Percentiles rank a stretch among this genome's conserved stretches.
Evolutionary conservation across 2,888 invertebrate species (phyloP).

Genomic region (Brenthis daphne): DNA sequence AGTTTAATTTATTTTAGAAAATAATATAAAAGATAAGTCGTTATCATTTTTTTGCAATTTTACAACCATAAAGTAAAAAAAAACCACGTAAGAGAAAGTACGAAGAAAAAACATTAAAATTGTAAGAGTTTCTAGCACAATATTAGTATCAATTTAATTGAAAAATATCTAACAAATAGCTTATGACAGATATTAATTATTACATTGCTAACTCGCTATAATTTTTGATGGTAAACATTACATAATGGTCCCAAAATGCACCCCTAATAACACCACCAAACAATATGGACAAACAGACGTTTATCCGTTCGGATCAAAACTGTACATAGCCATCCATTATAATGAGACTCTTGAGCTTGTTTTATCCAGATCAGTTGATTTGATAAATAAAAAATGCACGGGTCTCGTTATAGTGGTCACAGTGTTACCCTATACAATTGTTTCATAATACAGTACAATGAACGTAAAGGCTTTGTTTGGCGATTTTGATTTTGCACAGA

Average conservation of each 20-base stretch:
- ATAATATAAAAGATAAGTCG: too few species aligned
- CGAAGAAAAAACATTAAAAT: too few species aligned
- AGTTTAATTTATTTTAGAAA: too few species aligned
- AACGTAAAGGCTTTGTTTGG: constrained; percentile 54
- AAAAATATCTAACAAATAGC: too few species aligned
- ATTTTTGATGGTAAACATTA: constrained; percentile 37
- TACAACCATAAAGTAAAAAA: too few species aligned
- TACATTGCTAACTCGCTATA: neutral
- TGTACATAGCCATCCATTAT: constrained; percentile 34
- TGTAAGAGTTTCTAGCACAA: too few species aligned
- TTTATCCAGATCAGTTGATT: constrained; percentile 7
- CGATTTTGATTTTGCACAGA: constrained; percentile 46
- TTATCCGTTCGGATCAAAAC: constrained; percentile 41
- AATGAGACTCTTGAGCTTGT: constrained; percentile 34
- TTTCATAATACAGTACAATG: constrained; percentile 54
- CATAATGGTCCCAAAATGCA: constrained; percentile 40
- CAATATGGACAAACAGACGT: constrained; percentile 57
- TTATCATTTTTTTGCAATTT: too few species aligned
- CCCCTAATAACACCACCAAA: constrained; percentile 49
- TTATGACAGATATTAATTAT: too few species aligned
- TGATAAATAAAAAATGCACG: constrained; percentile 8
- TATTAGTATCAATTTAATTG: too few species aligned
- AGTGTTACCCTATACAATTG: constrained; percentile 47
- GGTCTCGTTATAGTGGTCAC: constrained; percentile 36
- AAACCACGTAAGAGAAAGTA: too few species aligned